These are phyloP conservation scores for Atractosteus spatula DNA, from an alignment of 2,113 vertebrate genomes.

Conservation along the genomic window DNA sequence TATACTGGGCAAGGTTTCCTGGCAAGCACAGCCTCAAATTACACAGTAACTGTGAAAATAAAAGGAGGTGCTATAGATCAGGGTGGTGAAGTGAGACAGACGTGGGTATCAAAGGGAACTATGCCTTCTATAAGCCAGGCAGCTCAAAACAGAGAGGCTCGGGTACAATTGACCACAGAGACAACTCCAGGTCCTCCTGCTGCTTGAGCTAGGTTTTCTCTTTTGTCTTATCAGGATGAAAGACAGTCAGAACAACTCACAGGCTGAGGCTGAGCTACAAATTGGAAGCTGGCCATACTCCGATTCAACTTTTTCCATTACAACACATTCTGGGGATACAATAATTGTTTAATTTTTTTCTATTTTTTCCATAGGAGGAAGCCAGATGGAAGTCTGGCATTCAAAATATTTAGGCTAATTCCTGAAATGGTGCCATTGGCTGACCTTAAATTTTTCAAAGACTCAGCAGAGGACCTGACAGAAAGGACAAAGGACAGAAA, in stretches of 20 bases:
- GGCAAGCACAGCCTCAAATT: not conserved
- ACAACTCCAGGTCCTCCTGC: slow-evolving; percentile 8
- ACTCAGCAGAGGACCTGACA: not conserved
- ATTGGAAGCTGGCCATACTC: slow-evolving; percentile 42
- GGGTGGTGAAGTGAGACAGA: not conserved
- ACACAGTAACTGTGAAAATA: not conserved
- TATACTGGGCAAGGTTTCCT: not conserved
- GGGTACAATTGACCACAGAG: too few relatives aligned
- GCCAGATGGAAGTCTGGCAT: slow-evolving; percentile 44
- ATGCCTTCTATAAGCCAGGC: slow-evolving; percentile 15
- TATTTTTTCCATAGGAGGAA: slow-evolving; percentile 60
- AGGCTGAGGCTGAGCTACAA: slow-evolving; percentile 50
- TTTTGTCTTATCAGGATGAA: not conserved
- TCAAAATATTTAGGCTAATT: slow-evolving; percentile 1
- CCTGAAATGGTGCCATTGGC: not conserved
- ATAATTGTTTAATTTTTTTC: slow-evolving; percentile 43
- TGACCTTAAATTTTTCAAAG: not conserved
- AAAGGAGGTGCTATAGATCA: not conserved
- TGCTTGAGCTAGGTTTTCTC: slow-evolving; percentile 19
- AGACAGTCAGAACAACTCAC: slow-evolving; percentile 34
- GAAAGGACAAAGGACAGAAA: too few relatives aligned
- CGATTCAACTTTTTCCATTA: slow-evolving; percentile 63
- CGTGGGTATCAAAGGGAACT: not conserved
- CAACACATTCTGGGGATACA: slow-evolving; percentile 51
- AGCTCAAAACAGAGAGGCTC: slow-evolving; percentile 41